These are phyloP conservation scores for Acleris emargana DNA, from an alignment of 2,888 invertebrate species.

Conservation along the genomic window DNA sequence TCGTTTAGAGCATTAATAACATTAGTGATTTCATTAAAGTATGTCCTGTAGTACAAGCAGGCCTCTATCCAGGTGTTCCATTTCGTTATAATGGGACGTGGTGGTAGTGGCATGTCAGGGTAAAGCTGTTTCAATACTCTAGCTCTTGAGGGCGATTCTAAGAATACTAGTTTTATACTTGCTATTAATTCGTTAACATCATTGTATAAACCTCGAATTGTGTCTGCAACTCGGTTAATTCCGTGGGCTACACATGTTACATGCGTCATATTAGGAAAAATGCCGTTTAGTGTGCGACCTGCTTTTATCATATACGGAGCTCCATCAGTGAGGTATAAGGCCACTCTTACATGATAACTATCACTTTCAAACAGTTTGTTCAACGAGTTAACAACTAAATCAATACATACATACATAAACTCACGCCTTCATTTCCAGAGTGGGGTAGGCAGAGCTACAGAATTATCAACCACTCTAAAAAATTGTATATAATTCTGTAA, in stretches of 20 bases:
- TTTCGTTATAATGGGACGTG: conserved; percentile 3
- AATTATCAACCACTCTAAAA: too few species aligned
- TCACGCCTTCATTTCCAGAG: too few species aligned
- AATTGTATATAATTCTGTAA: too few species aligned
- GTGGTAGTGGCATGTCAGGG: conserved; percentile 12
- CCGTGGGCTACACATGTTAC: conserved; percentile 16
- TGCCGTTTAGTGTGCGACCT: too few species aligned
- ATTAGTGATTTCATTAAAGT: conserved; percentile 10
- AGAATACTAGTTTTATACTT: conserved; percentile 8
- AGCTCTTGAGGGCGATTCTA: conserved; percentile 4
- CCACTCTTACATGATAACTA: too few species aligned
- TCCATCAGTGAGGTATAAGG: too few species aligned
- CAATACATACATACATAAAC: too few species aligned
- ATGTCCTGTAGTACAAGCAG: conserved; percentile 12
- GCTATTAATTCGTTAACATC: conserved; percentile 11
- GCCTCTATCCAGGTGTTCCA: conserved; percentile 12
- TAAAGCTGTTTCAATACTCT: conserved; percentile 11
- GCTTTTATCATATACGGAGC: too few species aligned
- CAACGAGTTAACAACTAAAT: too few species aligned
- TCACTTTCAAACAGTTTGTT: too few species aligned
- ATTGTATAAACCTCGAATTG: conserved; percentile 2
- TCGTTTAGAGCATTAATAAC: background rate
- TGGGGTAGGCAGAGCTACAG: too few species aligned
- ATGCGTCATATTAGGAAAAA: too few species aligned
- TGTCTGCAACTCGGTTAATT: conserved; percentile 6